Evolutionary conservation across 2,888 invertebrate species (phyloP).

Genomic region (Coleophora flavipennella): DNA sequence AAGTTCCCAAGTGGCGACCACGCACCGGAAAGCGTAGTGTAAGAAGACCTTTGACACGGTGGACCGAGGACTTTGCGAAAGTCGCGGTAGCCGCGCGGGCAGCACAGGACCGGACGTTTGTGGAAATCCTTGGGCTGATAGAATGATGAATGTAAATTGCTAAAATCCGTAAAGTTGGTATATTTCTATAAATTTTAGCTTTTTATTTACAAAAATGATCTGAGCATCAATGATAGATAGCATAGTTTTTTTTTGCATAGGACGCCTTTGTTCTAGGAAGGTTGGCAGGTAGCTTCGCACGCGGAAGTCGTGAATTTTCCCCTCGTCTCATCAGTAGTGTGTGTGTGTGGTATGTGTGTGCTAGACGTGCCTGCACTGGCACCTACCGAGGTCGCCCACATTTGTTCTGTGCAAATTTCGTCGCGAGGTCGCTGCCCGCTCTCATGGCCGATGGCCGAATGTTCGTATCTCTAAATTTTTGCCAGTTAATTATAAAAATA

Average conservation of each 20-base stretch:
- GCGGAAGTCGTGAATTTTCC: constrained; percentile 63
- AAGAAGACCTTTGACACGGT: no score
- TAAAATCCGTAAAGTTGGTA: no score
- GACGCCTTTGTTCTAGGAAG: background rate
- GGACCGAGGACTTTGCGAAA: no score
- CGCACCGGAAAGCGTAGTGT: no score
- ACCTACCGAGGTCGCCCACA: constrained; percentile 71
- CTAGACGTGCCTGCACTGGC: constrained; percentile 2
- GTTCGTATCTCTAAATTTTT: constrained; percentile 67
- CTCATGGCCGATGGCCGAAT: constrained; percentile 60
- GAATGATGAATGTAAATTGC: no score
- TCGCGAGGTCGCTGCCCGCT: constrained; percentile 61
- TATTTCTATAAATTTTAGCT: no score
- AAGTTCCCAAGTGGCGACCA: no score
- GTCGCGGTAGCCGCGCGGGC: no score
- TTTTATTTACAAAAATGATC: no score
- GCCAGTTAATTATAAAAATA: constrained; percentile 74
- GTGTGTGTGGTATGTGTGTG: constrained; percentile 18
- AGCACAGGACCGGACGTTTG: no score
- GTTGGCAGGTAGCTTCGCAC: constrained; percentile 14
- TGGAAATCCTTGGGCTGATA: no score
- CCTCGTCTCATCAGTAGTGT: constrained; percentile 18
- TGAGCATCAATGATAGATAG: no score
- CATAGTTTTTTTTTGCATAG: background rate
- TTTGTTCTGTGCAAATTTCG: constrained; percentile 72